Conservation (phyloP, 2,797 vertebrate genomes). For the Rhinoraja longicauda region DNA sequence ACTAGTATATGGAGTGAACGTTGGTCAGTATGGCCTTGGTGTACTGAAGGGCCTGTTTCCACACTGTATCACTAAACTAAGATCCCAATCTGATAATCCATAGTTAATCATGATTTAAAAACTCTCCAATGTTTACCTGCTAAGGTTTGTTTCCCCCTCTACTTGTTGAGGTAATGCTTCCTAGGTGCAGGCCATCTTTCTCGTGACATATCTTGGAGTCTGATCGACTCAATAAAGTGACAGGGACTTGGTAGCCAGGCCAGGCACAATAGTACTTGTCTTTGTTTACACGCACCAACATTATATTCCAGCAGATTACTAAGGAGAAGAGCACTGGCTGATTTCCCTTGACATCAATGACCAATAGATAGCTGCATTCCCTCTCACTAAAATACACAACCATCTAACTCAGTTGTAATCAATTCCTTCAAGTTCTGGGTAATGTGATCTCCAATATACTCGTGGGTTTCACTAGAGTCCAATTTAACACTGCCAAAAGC, state of each 20-base stretch:
- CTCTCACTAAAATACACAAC: not conserved
- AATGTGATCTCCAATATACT: not conserved
- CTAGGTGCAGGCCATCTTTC: not conserved
- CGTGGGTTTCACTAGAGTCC: not conserved
- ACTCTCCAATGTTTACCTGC: not conserved
- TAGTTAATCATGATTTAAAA: not conserved
- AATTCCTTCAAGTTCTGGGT: not conserved
- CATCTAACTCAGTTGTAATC: not conserved
- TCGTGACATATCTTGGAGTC: not conserved
- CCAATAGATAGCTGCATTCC: not conserved
- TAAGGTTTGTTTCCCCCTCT: not conserved
- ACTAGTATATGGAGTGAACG: no score
- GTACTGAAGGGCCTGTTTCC: no score
- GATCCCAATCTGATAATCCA: not conserved
- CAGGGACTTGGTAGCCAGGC: not conserved
- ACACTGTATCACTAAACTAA: not conserved
- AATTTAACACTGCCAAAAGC: no score
- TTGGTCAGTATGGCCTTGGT: no score
- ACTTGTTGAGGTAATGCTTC: not conserved
- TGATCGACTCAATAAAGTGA: not conserved
- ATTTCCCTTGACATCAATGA: not conserved
- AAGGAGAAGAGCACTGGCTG: not conserved
- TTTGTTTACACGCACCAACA: not conserved
- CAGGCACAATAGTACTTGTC: not conserved
- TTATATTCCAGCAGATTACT: not conserved